Conservation (phyloP, 30 jellyfish, hydroid and myxozoan genomes). For the Cassiopea andromeda region DNA sequence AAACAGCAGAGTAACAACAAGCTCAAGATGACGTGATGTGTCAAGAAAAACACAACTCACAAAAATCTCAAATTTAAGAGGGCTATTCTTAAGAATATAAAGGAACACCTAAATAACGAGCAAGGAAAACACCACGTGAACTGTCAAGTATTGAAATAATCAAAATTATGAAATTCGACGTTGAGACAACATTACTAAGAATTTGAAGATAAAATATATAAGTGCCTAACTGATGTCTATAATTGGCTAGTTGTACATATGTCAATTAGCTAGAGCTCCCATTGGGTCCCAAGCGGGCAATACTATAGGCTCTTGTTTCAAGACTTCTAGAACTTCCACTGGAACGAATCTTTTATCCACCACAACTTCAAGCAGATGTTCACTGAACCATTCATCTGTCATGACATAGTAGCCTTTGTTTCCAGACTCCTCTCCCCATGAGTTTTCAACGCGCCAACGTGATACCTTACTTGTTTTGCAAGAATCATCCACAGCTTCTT, state of each 20-base stretch:
- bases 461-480: conserved; percentile 29
- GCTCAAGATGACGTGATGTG: too few relatives aligned
- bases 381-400: conserved; percentile 82
- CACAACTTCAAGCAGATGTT: conserved; percentile 60
- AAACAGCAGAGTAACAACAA: too few relatives aligned
- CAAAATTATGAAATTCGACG: too few relatives aligned
- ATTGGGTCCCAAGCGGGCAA: conserved; percentile 87
- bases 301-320: conserved; percentile 63
- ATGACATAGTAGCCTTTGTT: conserved; percentile 67
- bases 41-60: too few relatives aligned
- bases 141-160: too few relatives aligned
- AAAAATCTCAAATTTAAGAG: too few relatives aligned
- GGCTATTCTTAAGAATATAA: too few relatives aligned
- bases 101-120: too few relatives aligned
- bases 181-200: too few relatives aligned
- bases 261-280: conserved; percentile 71
- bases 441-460: conserved; percentile 81
- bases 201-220: too few relatives aligned
- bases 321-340: conserved; percentile 55
- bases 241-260: neutral
- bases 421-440: conserved; percentile 86
- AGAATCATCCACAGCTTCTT: conserved; percentile 33
- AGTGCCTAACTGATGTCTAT: too few relatives aligned
- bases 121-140: too few relatives aligned
- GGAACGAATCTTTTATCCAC: conserved; percentile 66